Evolutionary conservation across 2,888 invertebrate genomes (phyloP).

Genomic region (Folsomia manolachei): DNA sequence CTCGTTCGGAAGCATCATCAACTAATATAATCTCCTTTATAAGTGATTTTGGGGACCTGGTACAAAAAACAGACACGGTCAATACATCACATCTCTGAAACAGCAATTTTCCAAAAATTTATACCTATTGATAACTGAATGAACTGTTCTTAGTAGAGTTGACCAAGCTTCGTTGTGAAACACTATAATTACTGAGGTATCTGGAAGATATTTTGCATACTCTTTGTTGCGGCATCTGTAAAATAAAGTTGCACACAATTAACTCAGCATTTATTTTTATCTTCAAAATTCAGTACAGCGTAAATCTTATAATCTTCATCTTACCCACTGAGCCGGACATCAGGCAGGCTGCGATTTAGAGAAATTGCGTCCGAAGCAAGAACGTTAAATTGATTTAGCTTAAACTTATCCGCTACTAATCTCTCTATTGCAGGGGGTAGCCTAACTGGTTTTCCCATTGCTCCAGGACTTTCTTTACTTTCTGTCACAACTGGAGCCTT

Average conservation of each 20-base stretch:
- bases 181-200: slow-evolving; percentile 95
- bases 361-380: slow-evolving; percentile 97
- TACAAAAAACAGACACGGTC: slow-evolving; percentile 72
- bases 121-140: slow-evolving; percentile 55
- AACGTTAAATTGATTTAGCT: slow-evolving; percentile 97
- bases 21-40: slow-evolving; percentile 94
- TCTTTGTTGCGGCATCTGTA: slow-evolving; percentile 74
- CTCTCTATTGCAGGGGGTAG: slow-evolving; percentile 82
- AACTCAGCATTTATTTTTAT: not conserved
- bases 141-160: slow-evolving; percentile 89
- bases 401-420: slow-evolving; percentile 90
- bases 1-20: slow-evolving; percentile 95
- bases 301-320: too few relatives aligned
- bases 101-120: not conserved
- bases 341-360: slow-evolving; percentile 88
- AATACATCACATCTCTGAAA: not conserved
- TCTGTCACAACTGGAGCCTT: slow-evolving; percentile 69
- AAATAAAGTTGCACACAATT: slow-evolving; percentile 27
- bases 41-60: slow-evolving; percentile 81
- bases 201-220: slow-evolving; percentile 76
- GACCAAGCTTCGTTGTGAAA: slow-evolving; percentile 99
- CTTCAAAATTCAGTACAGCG: not conserved
- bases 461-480: slow-evolving; percentile 74
- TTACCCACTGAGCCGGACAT: slow-evolving; percentile 89
- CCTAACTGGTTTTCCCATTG: slow-evolving; percentile 86